These are phyloP conservation scores for Leptopterna dolabrata DNA, from an alignment of 2,888 invertebrate species.

Conservation along the genomic window DNA sequence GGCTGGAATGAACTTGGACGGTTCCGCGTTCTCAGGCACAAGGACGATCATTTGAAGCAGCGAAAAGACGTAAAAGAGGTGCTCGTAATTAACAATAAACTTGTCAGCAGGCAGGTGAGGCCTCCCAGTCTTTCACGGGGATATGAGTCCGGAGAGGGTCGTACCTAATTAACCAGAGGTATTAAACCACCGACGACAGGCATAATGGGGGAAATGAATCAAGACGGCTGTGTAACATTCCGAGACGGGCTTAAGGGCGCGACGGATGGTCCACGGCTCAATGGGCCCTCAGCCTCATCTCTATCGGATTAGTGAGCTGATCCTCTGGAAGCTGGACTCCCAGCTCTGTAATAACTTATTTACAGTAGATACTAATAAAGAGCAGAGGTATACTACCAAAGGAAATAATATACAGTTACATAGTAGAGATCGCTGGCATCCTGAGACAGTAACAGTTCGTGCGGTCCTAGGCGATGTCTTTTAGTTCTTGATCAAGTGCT, in stretches of 20 bases:
- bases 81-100: slow-evolving; percentile 6
- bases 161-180: background rate
- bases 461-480: too few relatives aligned
- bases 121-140: background rate
- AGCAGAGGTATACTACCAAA: too few relatives aligned
- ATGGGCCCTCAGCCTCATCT: too few relatives aligned
- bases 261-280: background rate
- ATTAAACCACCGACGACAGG: background rate
- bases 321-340: too few relatives aligned
- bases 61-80: background rate
- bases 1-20: background rate
- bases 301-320: too few relatives aligned
- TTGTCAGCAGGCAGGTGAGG: background rate
- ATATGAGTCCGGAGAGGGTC: background rate
- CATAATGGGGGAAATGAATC: slow-evolving; percentile 1
- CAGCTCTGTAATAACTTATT: too few relatives aligned
- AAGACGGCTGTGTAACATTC: background rate
- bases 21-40: background rate
- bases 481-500: too few relatives aligned
- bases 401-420: too few relatives aligned
- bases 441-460: too few relatives aligned
- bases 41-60: background rate
- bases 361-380: too few relatives aligned
- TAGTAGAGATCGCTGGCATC: too few relatives aligned
- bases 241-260: background rate